These are phyloP conservation scores for Patella depressa DNA, from an alignment of 2,888 invertebrate genomes.

Conservation along the genomic window DNA sequence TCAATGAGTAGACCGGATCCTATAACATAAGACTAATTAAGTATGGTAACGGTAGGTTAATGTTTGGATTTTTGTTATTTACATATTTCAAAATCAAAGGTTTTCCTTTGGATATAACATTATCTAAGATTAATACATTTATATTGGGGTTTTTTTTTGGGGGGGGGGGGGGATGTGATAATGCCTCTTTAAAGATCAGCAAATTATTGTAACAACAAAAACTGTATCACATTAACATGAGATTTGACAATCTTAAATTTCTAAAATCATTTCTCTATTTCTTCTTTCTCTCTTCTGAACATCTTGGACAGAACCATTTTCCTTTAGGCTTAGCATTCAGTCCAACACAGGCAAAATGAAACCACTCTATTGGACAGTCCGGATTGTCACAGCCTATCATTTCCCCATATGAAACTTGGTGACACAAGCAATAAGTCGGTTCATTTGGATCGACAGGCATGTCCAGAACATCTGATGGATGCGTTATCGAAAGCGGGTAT, in stretches of 20 bases:
- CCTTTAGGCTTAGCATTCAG: slow-evolving; percentile 72
- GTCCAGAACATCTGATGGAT: slow-evolving; percentile 77
- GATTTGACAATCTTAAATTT: background rate
- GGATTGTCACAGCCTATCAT: slow-evolving; percentile 96
- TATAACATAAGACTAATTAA: too few species aligned
- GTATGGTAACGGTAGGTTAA: too few species aligned
- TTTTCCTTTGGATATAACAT: too few species aligned
- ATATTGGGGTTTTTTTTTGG: too few species aligned
- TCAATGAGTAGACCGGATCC: too few species aligned
- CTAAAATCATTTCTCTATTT: slow-evolving; percentile 36
- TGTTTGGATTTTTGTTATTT: too few species aligned
- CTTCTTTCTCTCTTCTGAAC: slow-evolving; percentile 73
- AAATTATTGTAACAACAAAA: background rate
- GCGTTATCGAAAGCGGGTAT: slow-evolving; percentile 62
- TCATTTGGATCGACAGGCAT: slow-evolving; percentile 91
- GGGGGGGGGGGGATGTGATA: too few species aligned
- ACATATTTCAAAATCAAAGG: too few species aligned
- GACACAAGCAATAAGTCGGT: slow-evolving; percentile 97
- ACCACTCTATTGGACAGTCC: slow-evolving; percentile 74
- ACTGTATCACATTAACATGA: slow-evolving; percentile 12
- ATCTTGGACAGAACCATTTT: slow-evolving; percentile 73
- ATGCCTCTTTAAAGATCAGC: slow-evolving; percentile 6
- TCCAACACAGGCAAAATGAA: slow-evolving; percentile 74
- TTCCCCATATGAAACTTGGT: slow-evolving; percentile 93
- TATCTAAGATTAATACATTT: too few species aligned